Conservation (phyloP, 2,888 invertebrate genomes). For the Aethes cnicana region DNA sequence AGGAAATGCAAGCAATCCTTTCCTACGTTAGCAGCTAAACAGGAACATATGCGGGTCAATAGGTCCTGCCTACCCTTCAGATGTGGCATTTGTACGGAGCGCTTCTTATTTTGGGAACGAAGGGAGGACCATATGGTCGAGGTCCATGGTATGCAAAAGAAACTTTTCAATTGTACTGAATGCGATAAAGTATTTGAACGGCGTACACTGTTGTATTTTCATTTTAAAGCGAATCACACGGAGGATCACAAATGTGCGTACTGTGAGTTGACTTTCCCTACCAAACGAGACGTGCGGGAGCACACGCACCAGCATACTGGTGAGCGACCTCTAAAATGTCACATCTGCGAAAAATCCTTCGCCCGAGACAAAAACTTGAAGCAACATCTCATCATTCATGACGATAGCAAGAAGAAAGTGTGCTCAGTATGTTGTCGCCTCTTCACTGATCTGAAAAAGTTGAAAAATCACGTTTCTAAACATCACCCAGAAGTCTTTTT, state of each 20-base stretch:
- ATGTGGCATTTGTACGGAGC: conserved; percentile 37
- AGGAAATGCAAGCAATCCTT: conserved; percentile 33
- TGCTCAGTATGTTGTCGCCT: conserved; percentile 28
- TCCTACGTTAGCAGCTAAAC: conserved; percentile 38
- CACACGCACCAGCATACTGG: conserved; percentile 28
- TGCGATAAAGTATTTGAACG: conserved; percentile 38
- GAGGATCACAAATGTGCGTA: conserved; percentile 37
- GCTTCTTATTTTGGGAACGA: conserved; percentile 37
- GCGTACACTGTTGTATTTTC: conserved; percentile 35
- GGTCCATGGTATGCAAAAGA: conserved; percentile 37
- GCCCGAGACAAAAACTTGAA: conserved; percentile 7
- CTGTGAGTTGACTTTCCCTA: conserved; percentile 37
- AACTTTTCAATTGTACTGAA: conserved; percentile 35
- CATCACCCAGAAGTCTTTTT: conserved; percentile 33
- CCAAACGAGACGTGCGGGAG: conserved; percentile 17
- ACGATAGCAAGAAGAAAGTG: conserved; percentile 30
- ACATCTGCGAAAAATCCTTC: conserved; percentile 31
- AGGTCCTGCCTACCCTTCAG: conserved; percentile 37
- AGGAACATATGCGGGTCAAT: conserved; percentile 35
- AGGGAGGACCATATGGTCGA: conserved; percentile 38
- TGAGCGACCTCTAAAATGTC: conserved; percentile 24
- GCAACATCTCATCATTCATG: conserved; percentile 30
- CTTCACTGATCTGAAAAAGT: conserved; percentile 20
- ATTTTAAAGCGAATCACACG: conserved; percentile 38
- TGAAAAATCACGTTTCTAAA: conserved; percentile 29